Percentiles rank a stretch among this genome's conserved stretches.
Conservation (phyloP, 2,797 vertebrate species). For the Scolopax bukidnonensis region DNA sequence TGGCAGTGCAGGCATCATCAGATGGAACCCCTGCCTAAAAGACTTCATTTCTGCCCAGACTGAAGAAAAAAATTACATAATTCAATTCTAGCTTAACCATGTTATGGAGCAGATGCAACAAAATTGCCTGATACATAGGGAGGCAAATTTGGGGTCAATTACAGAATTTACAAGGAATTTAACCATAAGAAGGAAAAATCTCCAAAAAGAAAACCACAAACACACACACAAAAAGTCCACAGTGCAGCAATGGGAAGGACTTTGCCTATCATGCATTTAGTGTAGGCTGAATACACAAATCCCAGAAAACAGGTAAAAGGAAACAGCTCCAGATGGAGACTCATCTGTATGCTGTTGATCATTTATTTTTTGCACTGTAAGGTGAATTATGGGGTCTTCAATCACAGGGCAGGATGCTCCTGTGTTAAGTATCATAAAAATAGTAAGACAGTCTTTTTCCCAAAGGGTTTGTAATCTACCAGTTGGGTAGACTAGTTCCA, state of each 20-base stretch:
- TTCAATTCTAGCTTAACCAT: not conserved
- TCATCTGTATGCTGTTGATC: not conserved
- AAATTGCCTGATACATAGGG: not conserved
- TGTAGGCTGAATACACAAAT: not conserved
- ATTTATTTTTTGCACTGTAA: not conserved
- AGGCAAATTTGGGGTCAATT: not conserved
- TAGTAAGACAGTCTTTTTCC: accelerated
- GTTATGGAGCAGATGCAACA: not conserved
- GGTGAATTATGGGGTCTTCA: not conserved
- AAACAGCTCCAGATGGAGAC: not conserved
- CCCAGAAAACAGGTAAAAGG: not conserved
- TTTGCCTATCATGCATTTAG: not conserved
- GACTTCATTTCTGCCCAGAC: not conserved
- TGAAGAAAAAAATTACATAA: not conserved
- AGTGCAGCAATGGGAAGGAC: not conserved
- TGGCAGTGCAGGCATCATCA: not conserved
- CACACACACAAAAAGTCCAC: not conserved
- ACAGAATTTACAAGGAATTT: not conserved
- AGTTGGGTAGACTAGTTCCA: not conserved
- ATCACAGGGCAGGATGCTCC: not conserved
- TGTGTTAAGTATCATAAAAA: not conserved
- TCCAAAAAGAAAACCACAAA: not conserved
- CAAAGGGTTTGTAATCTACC: not conserved
- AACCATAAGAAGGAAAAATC: not conserved
- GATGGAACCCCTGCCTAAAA: not conserved